Evolutionary conservation across 2,888 invertebrate genomes (phyloP).

Genomic region (Drosophila macrospina): DNA sequence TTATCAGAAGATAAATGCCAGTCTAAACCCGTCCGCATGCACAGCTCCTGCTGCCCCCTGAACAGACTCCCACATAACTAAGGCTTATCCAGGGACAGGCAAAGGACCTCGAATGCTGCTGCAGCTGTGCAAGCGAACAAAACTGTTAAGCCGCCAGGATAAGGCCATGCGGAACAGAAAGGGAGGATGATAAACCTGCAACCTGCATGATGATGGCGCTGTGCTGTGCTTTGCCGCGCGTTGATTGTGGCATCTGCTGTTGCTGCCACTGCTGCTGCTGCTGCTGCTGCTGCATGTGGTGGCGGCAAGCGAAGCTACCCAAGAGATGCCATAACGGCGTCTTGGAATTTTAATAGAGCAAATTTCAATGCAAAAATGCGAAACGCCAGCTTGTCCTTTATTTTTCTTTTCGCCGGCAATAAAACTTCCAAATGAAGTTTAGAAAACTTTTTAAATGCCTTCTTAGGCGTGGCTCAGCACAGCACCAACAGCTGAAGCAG

Average conservation of each 20-base stretch:
- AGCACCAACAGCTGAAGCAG: not conserved
- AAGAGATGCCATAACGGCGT: slow-evolving; percentile 56
- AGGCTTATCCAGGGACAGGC: slow-evolving; percentile 61
- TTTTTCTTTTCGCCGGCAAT: slow-evolving; percentile 56
- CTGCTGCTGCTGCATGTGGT: slow-evolving; percentile 15
- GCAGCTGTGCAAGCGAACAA: slow-evolving; percentile 50
- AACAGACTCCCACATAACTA: slow-evolving; percentile 74
- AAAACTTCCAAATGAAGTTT: slow-evolving; percentile 81
- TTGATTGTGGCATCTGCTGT: slow-evolving; percentile 65
- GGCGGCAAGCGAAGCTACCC: not conserved
- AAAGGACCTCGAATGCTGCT: slow-evolving; percentile 23
- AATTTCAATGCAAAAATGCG: slow-evolving; percentile 73
- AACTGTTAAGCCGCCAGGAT: slow-evolving; percentile 70
- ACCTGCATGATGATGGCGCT: slow-evolving; percentile 63
- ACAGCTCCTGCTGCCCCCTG: not conserved
- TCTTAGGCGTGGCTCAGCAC: slow-evolving; percentile 30
- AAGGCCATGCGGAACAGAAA: slow-evolving; percentile 16
- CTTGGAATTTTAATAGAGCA: slow-evolving; percentile 79
- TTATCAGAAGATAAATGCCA: slow-evolving; percentile 78
- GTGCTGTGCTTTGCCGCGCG: slow-evolving; percentile 30
- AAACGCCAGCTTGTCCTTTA: slow-evolving; percentile 26
- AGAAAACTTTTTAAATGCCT: slow-evolving; percentile 78
- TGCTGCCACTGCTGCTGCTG: slow-evolving; percentile 21
- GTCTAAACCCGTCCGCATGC: not conserved
- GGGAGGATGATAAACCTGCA: slow-evolving; percentile 40